Evolutionary conservation across 1,140 invertebrate genomes (phyloP).

Genomic region (Drosophila ogumai): DNA sequence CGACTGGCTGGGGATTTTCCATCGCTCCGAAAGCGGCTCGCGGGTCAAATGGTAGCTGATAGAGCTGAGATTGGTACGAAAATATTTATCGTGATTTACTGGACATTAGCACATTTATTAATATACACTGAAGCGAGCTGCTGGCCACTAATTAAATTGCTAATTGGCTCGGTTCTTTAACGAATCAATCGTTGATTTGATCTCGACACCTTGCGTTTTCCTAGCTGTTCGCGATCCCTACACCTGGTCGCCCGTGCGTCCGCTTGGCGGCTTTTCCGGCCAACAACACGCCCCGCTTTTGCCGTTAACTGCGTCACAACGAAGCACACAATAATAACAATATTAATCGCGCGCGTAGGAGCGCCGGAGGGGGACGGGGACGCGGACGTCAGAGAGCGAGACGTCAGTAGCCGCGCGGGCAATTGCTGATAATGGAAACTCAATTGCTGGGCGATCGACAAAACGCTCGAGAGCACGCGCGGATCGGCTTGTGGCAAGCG

Average conservation of each 20-base stretch:
- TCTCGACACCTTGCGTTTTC: conserved; percentile 14
- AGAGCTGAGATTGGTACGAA: conserved; percentile 14
- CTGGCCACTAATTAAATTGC: conserved; percentile 21
- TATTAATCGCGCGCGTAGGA: conserved; percentile 38
- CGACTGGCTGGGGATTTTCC: conserved; percentile 38
- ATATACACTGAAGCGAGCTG: conserved; percentile 16
- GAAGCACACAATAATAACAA: conserved; percentile 50
- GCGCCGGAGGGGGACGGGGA: background rate
- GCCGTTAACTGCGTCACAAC: conserved; percentile 61
- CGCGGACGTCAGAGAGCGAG: conserved; percentile 25
- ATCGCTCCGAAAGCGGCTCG: conserved; percentile 17
- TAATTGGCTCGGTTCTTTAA: conserved; percentile 36
- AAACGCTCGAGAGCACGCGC: conserved; percentile 35
- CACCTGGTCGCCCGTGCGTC: conserved; percentile 3
- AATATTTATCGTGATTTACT: conserved; percentile 22
- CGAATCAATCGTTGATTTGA: conserved; percentile 40
- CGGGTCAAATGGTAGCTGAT: conserved; percentile 14
- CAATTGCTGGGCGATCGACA: conserved; percentile 36
- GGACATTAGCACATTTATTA: conserved; percentile 44
- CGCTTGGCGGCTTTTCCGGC: conserved; percentile 22
- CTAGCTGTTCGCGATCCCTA: conserved; percentile 28
- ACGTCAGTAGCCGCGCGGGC: conserved; percentile 38
- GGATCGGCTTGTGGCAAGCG: conserved; percentile 12
- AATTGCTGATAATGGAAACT: conserved; percentile 46
- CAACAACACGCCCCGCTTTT: conserved; percentile 64